These are phyloP conservation scores for Sarcophaga caerulescens DNA, from an alignment of 2,888 invertebrate species.

Conservation along the genomic window DNA sequence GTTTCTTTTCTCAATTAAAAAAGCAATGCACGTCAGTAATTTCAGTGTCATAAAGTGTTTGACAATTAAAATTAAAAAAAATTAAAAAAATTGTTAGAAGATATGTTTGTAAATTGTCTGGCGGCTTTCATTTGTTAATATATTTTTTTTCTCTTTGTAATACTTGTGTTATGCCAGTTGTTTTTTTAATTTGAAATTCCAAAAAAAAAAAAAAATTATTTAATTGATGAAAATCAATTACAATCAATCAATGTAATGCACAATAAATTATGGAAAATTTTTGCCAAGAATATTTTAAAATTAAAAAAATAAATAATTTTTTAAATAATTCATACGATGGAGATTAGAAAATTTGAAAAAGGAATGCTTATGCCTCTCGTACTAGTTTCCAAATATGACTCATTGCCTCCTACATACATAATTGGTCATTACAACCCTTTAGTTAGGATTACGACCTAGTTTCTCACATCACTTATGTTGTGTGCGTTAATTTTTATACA, in stretches of 20 bases:
- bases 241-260: neutral
- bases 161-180: slow-evolving; percentile 13
- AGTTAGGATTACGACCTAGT: too few relatives aligned
- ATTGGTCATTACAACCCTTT: too few relatives aligned
- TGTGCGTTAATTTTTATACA: too few relatives aligned
- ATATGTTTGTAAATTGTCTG: slow-evolving; percentile 37
- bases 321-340: too few relatives aligned
- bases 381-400: too few relatives aligned
- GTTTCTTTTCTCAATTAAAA: slow-evolving; percentile 18
- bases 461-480: too few relatives aligned
- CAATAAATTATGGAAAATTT: neutral
- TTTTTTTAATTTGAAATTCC: slow-evolving; percentile 1
- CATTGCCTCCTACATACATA: too few relatives aligned
- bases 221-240: neutral
- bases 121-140: slow-evolving; percentile 43
- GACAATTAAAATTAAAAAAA: slow-evolving; percentile 15
- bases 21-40: slow-evolving; percentile 55
- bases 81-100: slow-evolving; percentile 20
- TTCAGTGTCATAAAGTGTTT: slow-evolving; percentile 55
- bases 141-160: neutral
- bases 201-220: neutral
- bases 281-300: neutral
- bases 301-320: neutral
- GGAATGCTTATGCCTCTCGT: too few relatives aligned
- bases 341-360: too few relatives aligned